Conservation (phyloP, 1,140 invertebrate genomes). For the Gyrodactylus salaris region DNA sequence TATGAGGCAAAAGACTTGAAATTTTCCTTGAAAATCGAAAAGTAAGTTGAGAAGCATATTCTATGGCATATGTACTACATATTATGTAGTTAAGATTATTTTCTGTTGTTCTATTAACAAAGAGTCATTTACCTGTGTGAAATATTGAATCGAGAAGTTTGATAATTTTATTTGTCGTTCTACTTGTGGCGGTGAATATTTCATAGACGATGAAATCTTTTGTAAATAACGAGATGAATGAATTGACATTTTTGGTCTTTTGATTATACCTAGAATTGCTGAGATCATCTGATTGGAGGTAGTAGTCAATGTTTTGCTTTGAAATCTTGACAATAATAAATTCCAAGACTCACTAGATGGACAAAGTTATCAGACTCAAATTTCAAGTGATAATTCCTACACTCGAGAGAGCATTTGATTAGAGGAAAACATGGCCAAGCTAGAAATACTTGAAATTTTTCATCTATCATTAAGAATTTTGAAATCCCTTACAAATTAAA, state of each 20-base stretch:
- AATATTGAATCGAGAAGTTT: background rate
- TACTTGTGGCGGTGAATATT: background rate
- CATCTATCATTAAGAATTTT: background rate
- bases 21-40: too few species aligned
- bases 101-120: too few species aligned
- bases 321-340: too few species aligned
- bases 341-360: too few species aligned
- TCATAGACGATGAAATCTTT: background rate
- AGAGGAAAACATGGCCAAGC: background rate
- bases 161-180: background rate
- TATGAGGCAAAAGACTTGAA: too few species aligned
- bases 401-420: background rate
- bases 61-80: too few species aligned
- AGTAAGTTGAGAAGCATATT: too few species aligned
- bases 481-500: background rate
- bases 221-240: background rate
- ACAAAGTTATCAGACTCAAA: background rate
- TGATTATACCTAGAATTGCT: background rate
- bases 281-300: background rate
- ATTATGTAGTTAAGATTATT: too few species aligned
- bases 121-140: too few species aligned
- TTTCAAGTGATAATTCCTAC: background rate
- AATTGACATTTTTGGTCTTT: background rate
- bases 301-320: background rate
- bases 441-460: background rate